Percentiles rank a stretch among this genome's conserved stretches.
These are phyloP conservation scores for Sebastes trivittatus DNA, from an alignment of 2,797 vertebrate genomes.

Conservation along the genomic window DNA sequence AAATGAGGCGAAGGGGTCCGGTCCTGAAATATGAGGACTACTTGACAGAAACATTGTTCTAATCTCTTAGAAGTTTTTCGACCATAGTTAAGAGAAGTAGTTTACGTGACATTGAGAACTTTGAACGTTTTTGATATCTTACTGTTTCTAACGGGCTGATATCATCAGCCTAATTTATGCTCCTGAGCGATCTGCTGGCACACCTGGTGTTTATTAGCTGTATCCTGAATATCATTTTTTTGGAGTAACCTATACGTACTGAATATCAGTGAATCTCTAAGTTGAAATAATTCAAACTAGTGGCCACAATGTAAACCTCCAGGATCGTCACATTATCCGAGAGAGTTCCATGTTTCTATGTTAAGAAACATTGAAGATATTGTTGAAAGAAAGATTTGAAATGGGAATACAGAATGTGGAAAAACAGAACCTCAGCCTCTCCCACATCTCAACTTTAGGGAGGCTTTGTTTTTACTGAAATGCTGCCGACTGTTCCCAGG, in stretches of 20 bases:
- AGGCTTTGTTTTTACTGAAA: background rate
- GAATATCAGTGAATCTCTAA: background rate
- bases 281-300: background rate
- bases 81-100: background rate
- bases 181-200: background rate
- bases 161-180: background rate
- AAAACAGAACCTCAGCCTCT: background rate
- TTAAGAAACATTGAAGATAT: background rate
- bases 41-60: background rate
- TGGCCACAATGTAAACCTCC: background rate
- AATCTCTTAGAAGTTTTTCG: background rate
- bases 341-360: background rate
- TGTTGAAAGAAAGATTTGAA: background rate
- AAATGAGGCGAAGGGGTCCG: too few relatives aligned
- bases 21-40: too few relatives aligned
- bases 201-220: too few relatives aligned
- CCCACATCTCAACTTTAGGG: background rate
- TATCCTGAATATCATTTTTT: background rate
- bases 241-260: background rate
- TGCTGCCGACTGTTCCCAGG: background rate
- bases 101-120: background rate
- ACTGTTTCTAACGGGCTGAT: background rate
- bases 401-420: background rate
- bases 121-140: background rate
- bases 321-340: background rate